A percentile compares a stretch with the other conserved stretches of the same genome.
Evolutionary conservation across 2,113 vertebrate genomes (phyloP).

Genomic region (Saccopteryx bilineata): DNA sequence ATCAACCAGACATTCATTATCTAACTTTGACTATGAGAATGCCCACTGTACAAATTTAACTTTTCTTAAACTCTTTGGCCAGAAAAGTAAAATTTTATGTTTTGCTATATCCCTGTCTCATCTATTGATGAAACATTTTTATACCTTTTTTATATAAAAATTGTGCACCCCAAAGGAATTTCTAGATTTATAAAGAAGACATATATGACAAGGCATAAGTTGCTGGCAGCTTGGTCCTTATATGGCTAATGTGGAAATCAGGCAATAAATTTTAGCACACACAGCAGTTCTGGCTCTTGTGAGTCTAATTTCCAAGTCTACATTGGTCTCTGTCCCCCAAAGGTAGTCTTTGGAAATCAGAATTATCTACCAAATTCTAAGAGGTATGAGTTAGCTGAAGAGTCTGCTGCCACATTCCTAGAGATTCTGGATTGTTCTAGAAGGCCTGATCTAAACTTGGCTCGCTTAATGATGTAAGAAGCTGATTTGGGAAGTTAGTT

Average conservation of each 20-base stretch:
- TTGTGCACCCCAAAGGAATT: not conserved
- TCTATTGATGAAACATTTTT: not conserved
- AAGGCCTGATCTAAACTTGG: constrained; percentile 13
- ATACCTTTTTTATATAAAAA: not conserved
- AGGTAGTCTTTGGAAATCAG: constrained; percentile 30
- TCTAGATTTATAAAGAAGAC: not conserved
- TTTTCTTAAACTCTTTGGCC: not conserved
- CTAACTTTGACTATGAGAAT: not conserved
- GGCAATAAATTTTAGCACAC: not conserved
- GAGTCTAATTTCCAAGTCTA: not conserved
- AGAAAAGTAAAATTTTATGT: not conserved
- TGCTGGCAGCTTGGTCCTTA: not conserved
- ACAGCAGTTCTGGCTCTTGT: not conserved
- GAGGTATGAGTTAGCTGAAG: not conserved
- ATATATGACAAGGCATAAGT: not conserved
- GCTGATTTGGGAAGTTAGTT: constrained; percentile 4
- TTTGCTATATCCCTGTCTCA: not conserved
- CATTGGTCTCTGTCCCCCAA: not conserved
- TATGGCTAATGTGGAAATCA: not conserved
- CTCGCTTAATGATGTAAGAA: not conserved
- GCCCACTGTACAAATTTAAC: not conserved
- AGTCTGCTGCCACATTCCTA: not conserved
- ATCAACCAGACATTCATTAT: not conserved
- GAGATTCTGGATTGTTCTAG: not conserved
- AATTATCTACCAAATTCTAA: constrained; percentile 3